Evolutionary conservation across 2,888 invertebrate species (phyloP), one percentile per base, ranked within the genome.

Genomic region (Myopa testacea): DNA sequence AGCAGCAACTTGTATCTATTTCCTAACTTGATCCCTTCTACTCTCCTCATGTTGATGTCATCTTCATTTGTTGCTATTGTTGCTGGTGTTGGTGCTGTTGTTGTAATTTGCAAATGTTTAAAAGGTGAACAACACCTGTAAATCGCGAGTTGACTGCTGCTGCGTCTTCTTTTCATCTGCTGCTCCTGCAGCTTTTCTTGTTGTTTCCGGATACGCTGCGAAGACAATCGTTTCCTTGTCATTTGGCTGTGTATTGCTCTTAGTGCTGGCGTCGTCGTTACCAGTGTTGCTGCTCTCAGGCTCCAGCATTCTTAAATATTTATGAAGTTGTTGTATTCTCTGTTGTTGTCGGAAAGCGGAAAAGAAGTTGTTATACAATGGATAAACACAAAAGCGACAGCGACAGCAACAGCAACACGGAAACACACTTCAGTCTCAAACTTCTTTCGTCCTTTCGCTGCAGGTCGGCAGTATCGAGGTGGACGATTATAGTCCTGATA

Each of bases 81-180:
- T 26, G 26, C 26, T 26, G 26, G 26, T 26, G 26, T 26, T 26
- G 26, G 26, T 26, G 58, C 16, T 76, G 74, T 76, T 72, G 45
- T 37, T 68, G 70, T 78, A 55, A 67, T 70, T 62, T 68, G 70
- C 68, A 75, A 73, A 78, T 77, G 75, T 77, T 75, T 77, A 75
- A 77, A 75, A 80, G 78, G 80, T 80, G 77, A 80, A 77, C 77
- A 80, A 75, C 78, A 80, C 75, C 78, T 78, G 78, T 78, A 78
- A 80, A 77, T 80, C 78, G 77, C 75, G 69, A 74, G 76, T 74
- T 78, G 78, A 69, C 75, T 75, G 45, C 63, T 45, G 26, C 45
- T 8, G 50, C 62, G 4, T 76, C 45, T 1, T 67, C 34, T 12
- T 26, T 50, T 8, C 50, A 1, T 45, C 69, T 14, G n/a, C n/a